These are phyloP conservation scores for Lacanobia wlatinum DNA, from an alignment of 2,888 invertebrate genomes.

Conservation along the genomic window DNA sequence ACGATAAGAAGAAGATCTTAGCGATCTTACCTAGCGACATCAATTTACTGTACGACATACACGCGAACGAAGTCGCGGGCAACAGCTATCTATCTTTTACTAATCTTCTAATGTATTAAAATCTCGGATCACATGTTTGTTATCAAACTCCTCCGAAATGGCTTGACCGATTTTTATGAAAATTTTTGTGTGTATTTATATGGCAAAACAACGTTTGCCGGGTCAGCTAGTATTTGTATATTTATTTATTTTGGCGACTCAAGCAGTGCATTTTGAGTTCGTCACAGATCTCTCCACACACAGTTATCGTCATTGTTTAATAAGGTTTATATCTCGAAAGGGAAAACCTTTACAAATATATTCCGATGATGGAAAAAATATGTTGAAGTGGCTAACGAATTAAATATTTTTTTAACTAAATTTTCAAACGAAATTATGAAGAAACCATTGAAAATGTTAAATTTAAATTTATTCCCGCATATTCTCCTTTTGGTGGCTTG, in stretches of 20 bases:
- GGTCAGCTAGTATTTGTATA: no score
- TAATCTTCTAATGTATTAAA: no score
- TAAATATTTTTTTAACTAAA: not conserved
- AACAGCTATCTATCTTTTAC: no score
- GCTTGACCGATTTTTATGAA: no score
- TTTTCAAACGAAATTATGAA: not conserved
- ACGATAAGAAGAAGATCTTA: no score
- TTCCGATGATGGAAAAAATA: not conserved
- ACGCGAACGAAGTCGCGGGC: no score
- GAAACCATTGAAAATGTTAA: conserved; percentile 5
- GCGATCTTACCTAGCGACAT: no score
- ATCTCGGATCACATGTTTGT: no score
- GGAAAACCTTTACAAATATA: not conserved
- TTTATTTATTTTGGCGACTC: conserved; percentile 9
- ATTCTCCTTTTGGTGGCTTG: not conserved
- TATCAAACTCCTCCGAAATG: no score
- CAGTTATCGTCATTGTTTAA: not conserved
- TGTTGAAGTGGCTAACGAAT: not conserved
- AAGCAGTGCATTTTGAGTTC: conserved; percentile 4
- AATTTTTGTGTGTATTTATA: no score
- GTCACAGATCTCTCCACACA: not conserved
- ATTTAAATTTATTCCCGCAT: not conserved
- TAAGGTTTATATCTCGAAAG: not conserved
- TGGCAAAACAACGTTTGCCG: no score
- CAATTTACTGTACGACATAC: no score